These are phyloP conservation scores for Selenia dentaria DNA, from an alignment of 2,888 invertebrate genomes.

Conservation along the genomic window DNA sequence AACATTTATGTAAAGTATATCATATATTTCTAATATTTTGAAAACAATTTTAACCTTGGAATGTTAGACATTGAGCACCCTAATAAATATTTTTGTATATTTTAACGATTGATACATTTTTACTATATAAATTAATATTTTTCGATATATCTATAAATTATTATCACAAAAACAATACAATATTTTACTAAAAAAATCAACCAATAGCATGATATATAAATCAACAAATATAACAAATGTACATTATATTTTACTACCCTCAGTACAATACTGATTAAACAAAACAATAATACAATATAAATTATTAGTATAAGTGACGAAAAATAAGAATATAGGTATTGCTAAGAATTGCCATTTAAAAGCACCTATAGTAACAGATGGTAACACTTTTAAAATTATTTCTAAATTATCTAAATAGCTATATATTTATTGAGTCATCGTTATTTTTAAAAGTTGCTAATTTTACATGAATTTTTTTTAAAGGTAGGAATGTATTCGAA, in stretches of 20 bases:
- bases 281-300: conserved; percentile 1
- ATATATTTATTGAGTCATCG: conserved; percentile 35
- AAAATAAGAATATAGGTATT: conserved; percentile 18
- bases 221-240: too few relatives aligned
- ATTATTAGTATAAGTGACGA: background rate
- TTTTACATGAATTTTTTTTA: too few relatives aligned
- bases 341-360: conserved; percentile 27
- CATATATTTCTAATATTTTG: conserved; percentile 11
- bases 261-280: conserved; percentile 29
- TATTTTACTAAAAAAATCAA: conserved; percentile 5
- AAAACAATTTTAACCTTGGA: conserved; percentile 12
- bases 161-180: conserved; percentile 9
- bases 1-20: conserved; percentile 14
- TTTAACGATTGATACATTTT: conserved; percentile 3
- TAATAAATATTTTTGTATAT: conserved; percentile 20
- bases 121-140: conserved; percentile 1
- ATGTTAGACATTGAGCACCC: conserved; percentile 33
- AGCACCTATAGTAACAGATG: conserved; percentile 44
- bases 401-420: conserved; percentile 24
- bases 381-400: conserved; percentile 38
- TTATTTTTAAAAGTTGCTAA: conserved; percentile 21
- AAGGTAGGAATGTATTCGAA: too few relatives aligned
- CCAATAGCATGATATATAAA: too few relatives aligned
- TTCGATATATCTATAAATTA: background rate
- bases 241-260: conserved; percentile 37